Evolutionary conservation across 2,888 invertebrate species (phyloP).

Genomic region (Heteromurus nitidus): DNA sequence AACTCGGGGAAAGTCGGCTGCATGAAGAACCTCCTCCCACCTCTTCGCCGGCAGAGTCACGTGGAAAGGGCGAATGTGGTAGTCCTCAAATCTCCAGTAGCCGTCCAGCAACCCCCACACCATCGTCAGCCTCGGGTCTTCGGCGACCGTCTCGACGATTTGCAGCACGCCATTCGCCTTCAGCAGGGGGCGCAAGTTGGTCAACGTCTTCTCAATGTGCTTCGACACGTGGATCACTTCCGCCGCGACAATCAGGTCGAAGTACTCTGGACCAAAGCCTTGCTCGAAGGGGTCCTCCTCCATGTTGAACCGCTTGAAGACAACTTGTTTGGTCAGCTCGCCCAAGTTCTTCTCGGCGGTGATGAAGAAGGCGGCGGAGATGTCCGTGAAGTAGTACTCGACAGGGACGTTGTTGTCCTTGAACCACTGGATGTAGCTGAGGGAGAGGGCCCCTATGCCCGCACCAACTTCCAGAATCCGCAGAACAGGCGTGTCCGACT

Average conservation of each 20-base stretch:
- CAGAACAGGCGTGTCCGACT: not conserved
- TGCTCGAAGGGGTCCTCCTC: slow-evolving; percentile 36
- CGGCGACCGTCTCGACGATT: not conserved
- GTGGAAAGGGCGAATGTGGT: not conserved
- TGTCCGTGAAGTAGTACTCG: not conserved
- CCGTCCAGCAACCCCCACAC: slow-evolving; percentile 29
- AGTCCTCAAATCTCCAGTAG: slow-evolving; percentile 39
- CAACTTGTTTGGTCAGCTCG: too few species aligned
- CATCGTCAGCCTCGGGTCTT: not conserved
- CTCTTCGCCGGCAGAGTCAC: not conserved
- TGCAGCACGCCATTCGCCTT: not conserved
- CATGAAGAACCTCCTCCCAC: slow-evolving; percentile 5
- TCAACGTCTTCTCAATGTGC: not conserved
- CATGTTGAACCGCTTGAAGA: slow-evolving; percentile 18
- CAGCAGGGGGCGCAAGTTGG: slow-evolving; percentile 11
- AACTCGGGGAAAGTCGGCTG: not conserved
- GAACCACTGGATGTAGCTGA: not conserved
- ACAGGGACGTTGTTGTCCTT: not conserved
- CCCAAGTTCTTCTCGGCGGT: not conserved
- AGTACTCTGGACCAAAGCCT: slow-evolving; percentile 31
- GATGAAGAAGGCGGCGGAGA: not conserved
- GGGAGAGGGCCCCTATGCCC: not conserved
- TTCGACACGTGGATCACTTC: slow-evolving; percentile 27
- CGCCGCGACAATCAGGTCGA: slow-evolving; percentile 5
- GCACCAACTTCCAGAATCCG: not conserved